Conservation (phyloP, 2,797 vertebrate genomes). For the Poeciliopsis turneri region DNA sequence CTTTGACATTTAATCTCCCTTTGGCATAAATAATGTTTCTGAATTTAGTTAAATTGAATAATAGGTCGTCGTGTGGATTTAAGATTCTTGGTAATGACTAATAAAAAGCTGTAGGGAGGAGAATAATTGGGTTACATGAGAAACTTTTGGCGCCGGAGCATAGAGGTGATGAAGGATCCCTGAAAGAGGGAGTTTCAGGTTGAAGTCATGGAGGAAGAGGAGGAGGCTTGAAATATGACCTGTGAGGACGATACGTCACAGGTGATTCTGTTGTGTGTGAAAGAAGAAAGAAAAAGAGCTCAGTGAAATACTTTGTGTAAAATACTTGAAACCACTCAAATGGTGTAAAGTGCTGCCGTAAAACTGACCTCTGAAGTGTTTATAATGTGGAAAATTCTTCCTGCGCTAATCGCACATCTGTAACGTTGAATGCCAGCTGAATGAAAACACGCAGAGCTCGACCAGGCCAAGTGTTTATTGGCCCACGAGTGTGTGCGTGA, state of each 20-base stretch:
- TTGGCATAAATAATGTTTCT: not conserved
- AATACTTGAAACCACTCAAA: constrained; percentile 17
- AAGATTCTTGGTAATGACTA: not conserved
- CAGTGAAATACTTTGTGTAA: not conserved
- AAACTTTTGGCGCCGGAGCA: not conserved
- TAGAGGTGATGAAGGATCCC: not conserved
- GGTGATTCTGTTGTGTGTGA: constrained; percentile 39
- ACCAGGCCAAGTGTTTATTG: constrained; percentile 20
- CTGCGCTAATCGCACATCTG: constrained; percentile 23
- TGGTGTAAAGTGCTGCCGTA: constrained; percentile 28
- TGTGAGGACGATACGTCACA: constrained; percentile 21
- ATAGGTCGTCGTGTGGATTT: not conserved
- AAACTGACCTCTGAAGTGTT: constrained; percentile 52
- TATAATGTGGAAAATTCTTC: constrained; percentile 58
- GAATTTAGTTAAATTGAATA: not conserved
- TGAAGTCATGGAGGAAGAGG: not conserved
- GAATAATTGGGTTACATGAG: not conserved
- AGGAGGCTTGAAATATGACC: constrained; percentile 36
- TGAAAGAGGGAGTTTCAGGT: constrained; percentile 21
- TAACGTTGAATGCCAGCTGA: constrained; percentile 22
- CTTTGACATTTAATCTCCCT: not conserved
- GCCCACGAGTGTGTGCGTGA: not conserved
- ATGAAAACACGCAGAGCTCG: constrained; percentile 17
- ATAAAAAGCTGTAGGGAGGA: not conserved
- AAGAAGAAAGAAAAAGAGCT: constrained; percentile 2